These are phyloP conservation scores for Patiria miniata DNA, from an alignment of 35 echinoderm and acorn worm genomes.

Conservation along the genomic window DNA sequence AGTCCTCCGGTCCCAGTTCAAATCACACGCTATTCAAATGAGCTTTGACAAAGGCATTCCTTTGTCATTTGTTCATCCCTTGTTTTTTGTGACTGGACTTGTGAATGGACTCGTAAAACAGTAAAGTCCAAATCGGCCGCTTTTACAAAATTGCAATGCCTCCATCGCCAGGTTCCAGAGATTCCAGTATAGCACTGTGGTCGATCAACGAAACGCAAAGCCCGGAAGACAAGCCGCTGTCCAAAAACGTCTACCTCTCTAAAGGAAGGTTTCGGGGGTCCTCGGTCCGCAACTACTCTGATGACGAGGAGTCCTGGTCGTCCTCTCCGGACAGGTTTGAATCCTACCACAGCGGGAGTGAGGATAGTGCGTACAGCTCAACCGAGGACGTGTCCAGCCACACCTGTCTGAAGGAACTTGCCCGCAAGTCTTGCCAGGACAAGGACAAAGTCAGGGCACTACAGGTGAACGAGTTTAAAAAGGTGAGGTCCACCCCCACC, in stretches of 20 bases:
- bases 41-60: no score
- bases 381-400: neutral
- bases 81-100: no score
- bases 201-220: neutral
- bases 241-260: slow-evolving; percentile 15
- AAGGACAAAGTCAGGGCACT: slow-evolving; percentile 85
- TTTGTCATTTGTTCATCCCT: no score
- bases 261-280: neutral
- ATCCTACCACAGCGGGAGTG: neutral
- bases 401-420: slow-evolving; percentile 21
- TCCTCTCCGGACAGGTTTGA: neutral
- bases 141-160: neutral
- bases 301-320: neutral
- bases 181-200: slow-evolving; percentile 53
- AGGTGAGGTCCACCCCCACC: slow-evolving; percentile 75
- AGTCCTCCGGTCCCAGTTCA: no score
- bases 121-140: neutral
- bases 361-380: slow-evolving; percentile 34
- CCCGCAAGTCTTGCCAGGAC: slow-evolving; percentile 46
- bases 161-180: slow-evolving; percentile 44
- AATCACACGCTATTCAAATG: no score
- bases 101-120: no score
- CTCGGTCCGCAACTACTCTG: neutral
- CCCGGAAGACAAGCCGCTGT: neutral
- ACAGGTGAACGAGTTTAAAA: slow-evolving; percentile 68